phyloP scores from a whole-genome alignment of 1,140 invertebrate species.

The Aphidius gifuensis region DNA sequence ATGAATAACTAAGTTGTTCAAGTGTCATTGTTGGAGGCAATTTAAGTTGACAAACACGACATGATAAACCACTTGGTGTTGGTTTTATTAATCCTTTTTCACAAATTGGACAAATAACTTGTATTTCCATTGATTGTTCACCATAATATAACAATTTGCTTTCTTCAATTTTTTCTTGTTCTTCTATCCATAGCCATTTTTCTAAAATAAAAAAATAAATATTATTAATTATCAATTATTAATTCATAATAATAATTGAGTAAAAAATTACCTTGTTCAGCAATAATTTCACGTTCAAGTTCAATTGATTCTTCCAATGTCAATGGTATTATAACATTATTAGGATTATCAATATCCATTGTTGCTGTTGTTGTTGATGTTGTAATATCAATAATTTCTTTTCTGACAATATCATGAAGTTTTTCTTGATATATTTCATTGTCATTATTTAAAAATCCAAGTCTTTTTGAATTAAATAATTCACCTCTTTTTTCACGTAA shows the following conservation, averaged over 20 bases:
- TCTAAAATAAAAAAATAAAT: constrained; percentile 34
- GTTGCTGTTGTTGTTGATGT: background rate
- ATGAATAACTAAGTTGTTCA: constrained; percentile 29
- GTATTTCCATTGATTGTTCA: constrained; percentile 26
- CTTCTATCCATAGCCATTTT: constrained; percentile 48
- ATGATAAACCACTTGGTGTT: constrained; percentile 28
- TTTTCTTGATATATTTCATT: constrained; percentile 5
- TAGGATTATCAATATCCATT: constrained; percentile 2
- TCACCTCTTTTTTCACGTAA: constrained; percentile 45
- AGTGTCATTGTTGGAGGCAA: constrained; percentile 33
- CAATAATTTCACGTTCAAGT: constrained; percentile 18
- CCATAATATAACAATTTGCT: constrained; percentile 29
- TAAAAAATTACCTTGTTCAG: constrained; percentile 12
- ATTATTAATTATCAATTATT: background rate
- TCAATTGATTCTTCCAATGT: constrained; percentile 14
- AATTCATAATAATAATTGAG: background rate
- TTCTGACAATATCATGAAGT: constrained; percentile 24
- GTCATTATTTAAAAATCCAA: constrained; percentile 21
- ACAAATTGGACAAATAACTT: constrained; percentile 46
- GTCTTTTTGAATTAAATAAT: constrained; percentile 40
- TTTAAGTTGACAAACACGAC: constrained; percentile 33
- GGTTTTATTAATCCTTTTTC: constrained; percentile 33
- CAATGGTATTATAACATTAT: background rate
- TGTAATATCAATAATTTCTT: constrained; percentile 15
- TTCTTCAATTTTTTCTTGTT: constrained; percentile 38